These are phyloP conservation scores for Ruditapes philippinarum DNA, from an alignment of 1,140 invertebrate species.

Conservation along the genomic window DNA sequence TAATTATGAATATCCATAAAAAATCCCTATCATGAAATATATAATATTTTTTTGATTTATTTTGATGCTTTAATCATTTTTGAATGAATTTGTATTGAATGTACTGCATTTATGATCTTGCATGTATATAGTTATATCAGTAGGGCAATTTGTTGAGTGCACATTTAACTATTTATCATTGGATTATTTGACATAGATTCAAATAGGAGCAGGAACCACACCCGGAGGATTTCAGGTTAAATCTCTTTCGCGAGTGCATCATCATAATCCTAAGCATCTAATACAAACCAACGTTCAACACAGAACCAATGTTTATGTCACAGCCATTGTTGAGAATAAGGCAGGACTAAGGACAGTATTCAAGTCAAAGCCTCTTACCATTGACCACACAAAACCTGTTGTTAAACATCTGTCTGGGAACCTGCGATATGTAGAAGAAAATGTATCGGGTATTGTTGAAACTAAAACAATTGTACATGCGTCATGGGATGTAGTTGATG, in stretches of 20 bases:
- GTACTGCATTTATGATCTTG: too few species aligned
- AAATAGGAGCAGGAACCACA: constrained; percentile 62
- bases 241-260: constrained; percentile 25
- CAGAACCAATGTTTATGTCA: constrained; percentile 52
- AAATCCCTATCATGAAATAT: too few species aligned
- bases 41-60: too few species aligned
- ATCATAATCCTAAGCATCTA: constrained; percentile 5
- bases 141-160: background rate
- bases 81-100: too few species aligned
- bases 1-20: too few species aligned
- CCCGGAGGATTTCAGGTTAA: constrained; percentile 56
- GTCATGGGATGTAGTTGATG: constrained; percentile 48
- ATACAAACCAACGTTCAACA: constrained; percentile 43
- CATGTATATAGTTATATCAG: too few species aligned
- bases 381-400: constrained; percentile 56
- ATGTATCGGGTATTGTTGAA: background rate
- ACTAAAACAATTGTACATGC: background rate
- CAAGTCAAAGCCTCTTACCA: constrained; percentile 30
- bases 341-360: constrained; percentile 60
- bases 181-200: too few species aligned
- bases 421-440: background rate
- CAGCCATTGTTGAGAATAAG: constrained; percentile 51
- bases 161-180: too few species aligned
- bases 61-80: too few species aligned
- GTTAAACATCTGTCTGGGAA: background rate